phyloP scores from a whole-genome alignment of 2,113 vertebrate genomes.

The Microcebus lehilahytsara region DNA sequence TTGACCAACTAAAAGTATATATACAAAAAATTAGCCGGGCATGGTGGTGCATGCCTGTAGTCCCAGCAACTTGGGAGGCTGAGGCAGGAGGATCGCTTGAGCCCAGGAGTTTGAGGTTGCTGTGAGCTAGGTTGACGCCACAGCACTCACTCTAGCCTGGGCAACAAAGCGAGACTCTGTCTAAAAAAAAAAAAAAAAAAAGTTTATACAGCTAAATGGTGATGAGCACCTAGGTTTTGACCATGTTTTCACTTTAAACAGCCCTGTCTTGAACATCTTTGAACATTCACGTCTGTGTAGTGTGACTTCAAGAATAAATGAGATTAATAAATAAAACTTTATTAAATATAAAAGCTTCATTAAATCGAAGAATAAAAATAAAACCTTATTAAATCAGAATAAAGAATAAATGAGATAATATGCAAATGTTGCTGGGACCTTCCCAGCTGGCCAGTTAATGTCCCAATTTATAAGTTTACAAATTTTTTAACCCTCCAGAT shows the following conservation, averaged over 20 bases:
- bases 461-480: conserved; percentile 48
- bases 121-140: too few species aligned
- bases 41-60: too few species aligned
- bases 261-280: background rate
- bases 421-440: conserved; percentile 62
- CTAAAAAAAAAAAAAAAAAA: too few species aligned
- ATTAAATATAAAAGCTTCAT: background rate
- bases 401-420: background rate
- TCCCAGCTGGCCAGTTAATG: conserved; percentile 65
- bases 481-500: background rate
- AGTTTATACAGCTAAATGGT: background rate
- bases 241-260: background rate
- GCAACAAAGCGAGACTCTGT: too few species aligned
- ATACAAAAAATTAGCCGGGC: too few species aligned
- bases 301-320: background rate
- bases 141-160: too few species aligned
- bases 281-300: background rate
- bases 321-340: background rate
- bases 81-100: too few species aligned
- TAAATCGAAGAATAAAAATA: background rate
- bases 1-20: too few species aligned
- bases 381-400: background rate
- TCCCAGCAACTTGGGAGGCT: too few species aligned
- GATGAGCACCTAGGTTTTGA: background rate
- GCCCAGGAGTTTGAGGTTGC: too few species aligned